A percentile compares a stretch with the other conserved stretches of the same genome.
Conservation (phyloP, 2,113 vertebrate genomes). For the Syrrhaptes paradoxus region DNA sequence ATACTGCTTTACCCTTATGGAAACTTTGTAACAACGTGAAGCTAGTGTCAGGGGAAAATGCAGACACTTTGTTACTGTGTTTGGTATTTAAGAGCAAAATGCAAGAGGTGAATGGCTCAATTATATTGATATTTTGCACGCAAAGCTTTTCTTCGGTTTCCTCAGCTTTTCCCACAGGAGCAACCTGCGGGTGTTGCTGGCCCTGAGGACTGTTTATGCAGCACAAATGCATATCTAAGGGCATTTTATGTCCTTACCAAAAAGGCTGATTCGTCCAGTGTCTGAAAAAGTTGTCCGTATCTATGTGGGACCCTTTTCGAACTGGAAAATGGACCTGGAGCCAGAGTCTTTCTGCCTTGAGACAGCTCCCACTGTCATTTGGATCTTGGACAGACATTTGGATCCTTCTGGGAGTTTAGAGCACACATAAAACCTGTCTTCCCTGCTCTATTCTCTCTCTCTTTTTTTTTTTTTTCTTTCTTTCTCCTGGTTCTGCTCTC, state of each 20-base stretch:
- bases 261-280: background rate
- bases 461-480: too few species aligned
- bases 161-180: background rate
- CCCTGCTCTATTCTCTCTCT: background rate
- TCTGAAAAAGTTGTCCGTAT: background rate
- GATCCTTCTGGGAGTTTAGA: background rate
- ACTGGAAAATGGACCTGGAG: background rate
- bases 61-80: background rate
- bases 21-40: background rate
- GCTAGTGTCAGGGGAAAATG: background rate
- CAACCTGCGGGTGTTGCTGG: background rate
- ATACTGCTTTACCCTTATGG: background rate
- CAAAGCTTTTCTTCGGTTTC: background rate
- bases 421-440: background rate
- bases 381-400: background rate
- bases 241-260: background rate
- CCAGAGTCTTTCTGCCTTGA: background rate
- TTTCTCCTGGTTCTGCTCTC: background rate
- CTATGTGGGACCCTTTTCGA: background rate
- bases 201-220: background rate
- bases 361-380: background rate
- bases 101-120: background rate
- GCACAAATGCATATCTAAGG: background rate
- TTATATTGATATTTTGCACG: background rate
- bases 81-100: background rate